Conservation (phyloP, 2,113 vertebrate species). For the Rafetus swinhoei region DNA sequence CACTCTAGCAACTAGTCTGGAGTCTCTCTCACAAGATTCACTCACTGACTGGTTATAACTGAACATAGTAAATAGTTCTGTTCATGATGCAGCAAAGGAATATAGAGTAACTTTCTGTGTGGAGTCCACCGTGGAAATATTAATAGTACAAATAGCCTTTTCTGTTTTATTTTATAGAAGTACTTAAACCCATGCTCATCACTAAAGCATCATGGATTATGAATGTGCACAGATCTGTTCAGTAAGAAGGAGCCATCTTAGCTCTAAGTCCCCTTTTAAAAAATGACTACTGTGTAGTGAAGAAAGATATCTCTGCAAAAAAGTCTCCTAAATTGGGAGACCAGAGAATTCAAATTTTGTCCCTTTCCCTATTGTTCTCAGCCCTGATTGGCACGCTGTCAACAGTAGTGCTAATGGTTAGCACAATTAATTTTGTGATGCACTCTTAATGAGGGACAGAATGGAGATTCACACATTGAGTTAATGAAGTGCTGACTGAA, state of each 20-base stretch:
- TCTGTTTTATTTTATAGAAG: not conserved
- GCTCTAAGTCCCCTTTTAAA: not conserved
- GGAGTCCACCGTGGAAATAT: not conserved
- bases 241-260: not conserved
- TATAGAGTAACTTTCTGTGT: fast-evolving
- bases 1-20: not conserved
- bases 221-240: not conserved
- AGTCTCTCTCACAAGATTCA: not conserved
- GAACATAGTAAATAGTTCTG: not conserved
- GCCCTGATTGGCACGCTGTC: not conserved
- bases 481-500: not conserved
- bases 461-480: not conserved
- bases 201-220: not conserved
- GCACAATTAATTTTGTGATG: not conserved
- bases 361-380: not conserved
- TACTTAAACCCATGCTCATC: not conserved
- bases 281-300: not conserved
- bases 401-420: not conserved
- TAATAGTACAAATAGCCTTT: not conserved
- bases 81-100: not conserved
- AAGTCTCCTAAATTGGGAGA: not conserved
- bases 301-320: not conserved
- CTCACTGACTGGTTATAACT: not conserved
- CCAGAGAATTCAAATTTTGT: not conserved
- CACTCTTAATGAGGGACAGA: not conserved